phyloP scores from a whole-genome alignment of 2,888 invertebrate genomes.

The Brachypalpus laphriformis region DNA sequence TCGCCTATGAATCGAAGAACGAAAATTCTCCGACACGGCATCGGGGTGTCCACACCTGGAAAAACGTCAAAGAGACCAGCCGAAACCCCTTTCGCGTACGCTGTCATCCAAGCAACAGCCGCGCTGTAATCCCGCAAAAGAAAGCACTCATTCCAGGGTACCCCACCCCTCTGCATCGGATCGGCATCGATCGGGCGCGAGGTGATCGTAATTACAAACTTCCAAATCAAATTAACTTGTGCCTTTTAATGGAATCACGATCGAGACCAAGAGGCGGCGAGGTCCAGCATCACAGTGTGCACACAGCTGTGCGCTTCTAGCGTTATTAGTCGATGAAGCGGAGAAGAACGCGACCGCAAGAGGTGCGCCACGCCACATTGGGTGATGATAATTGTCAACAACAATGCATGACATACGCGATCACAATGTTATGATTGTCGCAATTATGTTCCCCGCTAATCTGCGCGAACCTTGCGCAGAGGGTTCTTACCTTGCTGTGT shows the following conservation, averaged over 20 bases:
- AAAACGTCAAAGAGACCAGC: constrained; percentile 56
- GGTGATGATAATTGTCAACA: constrained; percentile 71
- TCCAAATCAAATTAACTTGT: constrained; percentile 73
- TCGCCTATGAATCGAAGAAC: constrained; percentile 8
- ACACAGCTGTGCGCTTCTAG: background rate
- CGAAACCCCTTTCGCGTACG: constrained; percentile 17
- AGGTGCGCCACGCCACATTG: constrained; percentile 66
- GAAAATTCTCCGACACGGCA: constrained; percentile 3
- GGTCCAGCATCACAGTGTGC: constrained; percentile 32
- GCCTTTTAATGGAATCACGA: constrained; percentile 74
- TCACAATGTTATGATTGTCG: constrained; percentile 73
- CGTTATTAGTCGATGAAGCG: constrained; percentile 21
- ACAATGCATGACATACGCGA: constrained; percentile 73
- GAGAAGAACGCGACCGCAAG: constrained; percentile 30
- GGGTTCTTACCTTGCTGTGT: constrained; percentile 2
- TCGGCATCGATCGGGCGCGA: constrained; percentile 34
- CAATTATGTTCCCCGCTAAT: constrained; percentile 72
- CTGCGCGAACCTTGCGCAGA: constrained; percentile 50
- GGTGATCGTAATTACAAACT: constrained; percentile 70
- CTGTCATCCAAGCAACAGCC: constrained; percentile 54
- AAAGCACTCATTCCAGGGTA: constrained; percentile 51
- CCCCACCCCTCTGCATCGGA: background rate
- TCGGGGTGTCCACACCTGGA: constrained; percentile 66
- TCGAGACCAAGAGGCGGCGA: constrained; percentile 47
- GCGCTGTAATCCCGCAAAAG: constrained; percentile 21